Base-by-base conservation (phyloP, 2,113 vertebrate genomes). In the Elephas maximus region DNA sequence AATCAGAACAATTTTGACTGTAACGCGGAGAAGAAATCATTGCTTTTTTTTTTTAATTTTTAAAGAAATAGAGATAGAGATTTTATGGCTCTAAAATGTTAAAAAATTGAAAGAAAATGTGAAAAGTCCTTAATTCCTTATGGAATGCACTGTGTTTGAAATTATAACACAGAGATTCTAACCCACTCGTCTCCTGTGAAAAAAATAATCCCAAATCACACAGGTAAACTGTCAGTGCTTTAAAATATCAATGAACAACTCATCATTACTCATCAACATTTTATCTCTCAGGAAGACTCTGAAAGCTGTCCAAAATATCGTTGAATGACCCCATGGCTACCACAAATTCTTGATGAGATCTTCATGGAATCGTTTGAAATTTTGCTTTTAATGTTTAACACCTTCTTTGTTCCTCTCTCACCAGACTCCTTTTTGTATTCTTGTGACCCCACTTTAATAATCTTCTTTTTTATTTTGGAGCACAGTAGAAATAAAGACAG, bases 151-250 rank as follows among this genome's bases (percentile, higher is more conserved):
- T 94, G 37, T 90, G 87, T 95, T 93, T 96, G 92, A 97, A 97
- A 97, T 92, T 95, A 57, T 90, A 91, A 90, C 80, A 80, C 53
- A 90, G 77, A 93, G 79, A 92, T 79, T 82, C 93, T 94, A 91
- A 86, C 30, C 73, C 41, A 94, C 20, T 95, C 83, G 93, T 96
- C 62, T 78, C 84, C 85, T 82, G 80, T 90, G 73, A 88, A 77
- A 83, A 97, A 97, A 97, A 95, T 94, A 95, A 92, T 96, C 95
- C 93, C 97, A 98, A 95, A 95, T 95, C 96, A 95, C 92, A 94
- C 20, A 96, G 73, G 96, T 80, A 93, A 96, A 73, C 92, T 86
- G 88, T 62, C 88, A 97, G 85, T 28, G 41, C 91, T 97, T 93
- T 97, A 96, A 97, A 95, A 93, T 97, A 96, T 91, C 93, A 96